Evolutionary conservation across 2,888 invertebrate species (phyloP).

Genomic region (Agonopterix alstromeriana): DNA sequence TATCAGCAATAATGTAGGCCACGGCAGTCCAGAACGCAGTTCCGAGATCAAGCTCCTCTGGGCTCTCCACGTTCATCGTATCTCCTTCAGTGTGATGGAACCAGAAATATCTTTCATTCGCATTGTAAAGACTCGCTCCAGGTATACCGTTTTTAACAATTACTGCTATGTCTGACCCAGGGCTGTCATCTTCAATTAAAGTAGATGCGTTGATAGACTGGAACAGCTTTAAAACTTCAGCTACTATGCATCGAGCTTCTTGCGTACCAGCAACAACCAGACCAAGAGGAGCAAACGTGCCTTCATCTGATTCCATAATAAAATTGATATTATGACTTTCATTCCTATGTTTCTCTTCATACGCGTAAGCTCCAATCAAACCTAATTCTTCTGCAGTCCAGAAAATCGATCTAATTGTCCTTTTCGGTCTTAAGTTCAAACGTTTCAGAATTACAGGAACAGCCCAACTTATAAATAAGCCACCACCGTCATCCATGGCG

Average conservation of each 20-base stretch:
- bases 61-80: conserved; percentile 84
- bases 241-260: conserved; percentile 80
- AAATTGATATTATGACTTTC: conserved; percentile 80
- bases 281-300: conserved; percentile 86
- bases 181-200: conserved; percentile 61
- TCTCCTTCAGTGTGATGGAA: conserved; percentile 89
- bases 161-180: conserved; percentile 82
- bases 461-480: conserved; percentile 87
- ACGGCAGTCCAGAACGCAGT: conserved; percentile 88
- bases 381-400: conserved; percentile 91
- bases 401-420: conserved; percentile 84
- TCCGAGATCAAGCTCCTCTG: conserved; percentile 81
- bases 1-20: conserved; percentile 86
- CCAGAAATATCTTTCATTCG: conserved; percentile 82
- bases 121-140: conserved; percentile 80
- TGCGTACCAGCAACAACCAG: conserved; percentile 80
- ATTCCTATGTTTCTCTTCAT: conserved; percentile 76
- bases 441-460: conserved; percentile 81
- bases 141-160: conserved; percentile 82
- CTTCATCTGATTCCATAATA: conserved; percentile 90
- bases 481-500: conserved; percentile 92
- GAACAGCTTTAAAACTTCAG: conserved; percentile 80
- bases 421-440: conserved; percentile 79
- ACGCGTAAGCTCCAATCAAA: conserved; percentile 80
- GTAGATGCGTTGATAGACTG: conserved; percentile 69